Conservation (phyloP, 2,797 vertebrate species). For the Myiothlypis coronata region DNA sequence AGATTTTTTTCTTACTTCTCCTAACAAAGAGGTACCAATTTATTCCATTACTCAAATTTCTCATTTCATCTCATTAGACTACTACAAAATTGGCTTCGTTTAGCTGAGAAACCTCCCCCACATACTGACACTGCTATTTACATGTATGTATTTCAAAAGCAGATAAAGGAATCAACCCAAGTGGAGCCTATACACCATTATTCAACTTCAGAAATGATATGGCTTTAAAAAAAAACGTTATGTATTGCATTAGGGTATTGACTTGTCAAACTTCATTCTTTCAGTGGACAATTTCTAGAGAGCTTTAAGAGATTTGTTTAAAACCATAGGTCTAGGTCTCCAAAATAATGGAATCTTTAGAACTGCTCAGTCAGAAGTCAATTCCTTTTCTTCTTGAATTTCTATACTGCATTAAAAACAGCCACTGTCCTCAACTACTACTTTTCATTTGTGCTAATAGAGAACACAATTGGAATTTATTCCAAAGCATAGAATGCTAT, state of each 20-base stretch:
- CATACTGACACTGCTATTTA: background rate
- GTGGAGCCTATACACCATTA: background rate
- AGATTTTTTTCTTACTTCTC: background rate
- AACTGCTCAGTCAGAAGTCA: background rate
- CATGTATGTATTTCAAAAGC: background rate
- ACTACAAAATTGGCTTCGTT: background rate
- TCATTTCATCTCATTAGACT: background rate
- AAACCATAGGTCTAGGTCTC: background rate
- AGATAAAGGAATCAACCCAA: background rate
- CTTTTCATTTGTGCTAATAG: background rate
- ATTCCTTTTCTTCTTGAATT: background rate
- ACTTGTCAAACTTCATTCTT: background rate
- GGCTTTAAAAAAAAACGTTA: background rate
- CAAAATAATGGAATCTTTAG: background rate
- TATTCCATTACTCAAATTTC: constrained; percentile 47
- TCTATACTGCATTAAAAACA: background rate
- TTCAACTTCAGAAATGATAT: background rate
- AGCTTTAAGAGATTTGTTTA: background rate
- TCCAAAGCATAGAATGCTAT: background rate
- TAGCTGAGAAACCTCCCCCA: background rate
- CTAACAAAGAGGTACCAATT: constrained; percentile 14
- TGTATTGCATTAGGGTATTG: background rate
- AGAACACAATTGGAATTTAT: background rate
- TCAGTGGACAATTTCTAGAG: background rate
- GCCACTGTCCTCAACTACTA: background rate